These are phyloP conservation scores for Dicaeum eximium DNA, from an alignment of 2,113 vertebrate species.

Conservation along the genomic window DNA sequence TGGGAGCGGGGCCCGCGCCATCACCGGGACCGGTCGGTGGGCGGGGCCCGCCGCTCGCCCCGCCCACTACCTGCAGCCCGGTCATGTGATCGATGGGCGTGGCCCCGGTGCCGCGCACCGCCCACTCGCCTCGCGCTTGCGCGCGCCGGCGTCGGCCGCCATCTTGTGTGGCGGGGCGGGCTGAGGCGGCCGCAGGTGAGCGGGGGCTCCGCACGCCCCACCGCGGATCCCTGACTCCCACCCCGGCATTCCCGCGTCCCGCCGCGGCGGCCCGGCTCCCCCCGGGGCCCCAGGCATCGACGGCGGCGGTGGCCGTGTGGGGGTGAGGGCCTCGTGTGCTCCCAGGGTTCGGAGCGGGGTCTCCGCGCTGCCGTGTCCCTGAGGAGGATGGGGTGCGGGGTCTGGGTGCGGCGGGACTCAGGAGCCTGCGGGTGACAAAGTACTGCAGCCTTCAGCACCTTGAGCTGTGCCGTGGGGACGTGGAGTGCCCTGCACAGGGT, in stretches of 20 bases:
- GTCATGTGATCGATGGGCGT: rapidly evolving
- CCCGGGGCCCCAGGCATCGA: neutral
- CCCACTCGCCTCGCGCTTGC: neutral
- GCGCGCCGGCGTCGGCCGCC: neutral
- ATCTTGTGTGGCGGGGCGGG: neutral
- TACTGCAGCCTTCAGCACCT: rapidly evolving
- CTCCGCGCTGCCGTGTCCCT: neutral
- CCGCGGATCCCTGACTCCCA: too few relatives aligned
- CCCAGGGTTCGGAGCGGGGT: neutral
- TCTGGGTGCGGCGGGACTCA: neutral
- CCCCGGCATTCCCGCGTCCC: too few relatives aligned
- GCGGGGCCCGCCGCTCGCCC: rapidly evolving
- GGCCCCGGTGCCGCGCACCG: rapidly evolving
- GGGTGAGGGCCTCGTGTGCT: neutral
- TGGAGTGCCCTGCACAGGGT: rapidly evolving
- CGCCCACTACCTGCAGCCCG: rapidly evolving
- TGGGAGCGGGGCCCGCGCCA: rapidly evolving
- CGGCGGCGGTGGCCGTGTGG: neutral
- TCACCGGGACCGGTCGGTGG: rapidly evolving
- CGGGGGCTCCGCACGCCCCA: rapidly evolving
- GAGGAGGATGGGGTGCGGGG: rapidly evolving
- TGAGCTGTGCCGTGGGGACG: too few relatives aligned
- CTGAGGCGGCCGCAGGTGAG: neutral
- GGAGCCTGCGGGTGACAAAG: rapidly evolving
- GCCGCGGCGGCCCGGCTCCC: too few relatives aligned